Conservation (phyloP, 2,888 invertebrate species). For the Rapana venosa region DNA sequence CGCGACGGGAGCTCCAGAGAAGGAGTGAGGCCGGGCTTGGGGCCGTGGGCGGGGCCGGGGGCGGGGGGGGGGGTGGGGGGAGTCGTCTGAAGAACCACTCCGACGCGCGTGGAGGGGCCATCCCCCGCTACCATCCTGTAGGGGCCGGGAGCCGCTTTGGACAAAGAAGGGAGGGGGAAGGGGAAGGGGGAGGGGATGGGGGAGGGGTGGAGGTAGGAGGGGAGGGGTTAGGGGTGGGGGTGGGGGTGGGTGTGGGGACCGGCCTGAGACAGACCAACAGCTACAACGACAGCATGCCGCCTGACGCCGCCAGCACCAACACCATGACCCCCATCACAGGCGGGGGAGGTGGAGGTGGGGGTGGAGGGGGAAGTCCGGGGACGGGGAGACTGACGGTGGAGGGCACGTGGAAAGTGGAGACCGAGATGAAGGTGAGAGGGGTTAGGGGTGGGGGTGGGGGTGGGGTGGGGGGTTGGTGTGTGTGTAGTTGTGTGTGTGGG, state of each 20-base stretch:
- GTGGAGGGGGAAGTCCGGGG: not conserved
- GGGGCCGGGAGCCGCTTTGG: not conserved
- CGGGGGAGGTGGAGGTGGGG: not conserved
- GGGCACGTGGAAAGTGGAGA: constrained; percentile 35
- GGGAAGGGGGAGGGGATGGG: not conserved
- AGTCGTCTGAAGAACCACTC: not conserved
- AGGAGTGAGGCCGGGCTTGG: not conserved
- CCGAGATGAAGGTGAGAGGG: not conserved
- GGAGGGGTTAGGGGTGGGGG: not conserved
- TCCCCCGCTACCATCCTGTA: not conserved
- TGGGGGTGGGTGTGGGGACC: not conserved
- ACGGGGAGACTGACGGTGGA: constrained; percentile 10
- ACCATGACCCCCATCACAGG: not conserved
- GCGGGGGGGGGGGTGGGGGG: not conserved
- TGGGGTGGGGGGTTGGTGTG: not conserved
- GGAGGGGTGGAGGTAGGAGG: not conserved
- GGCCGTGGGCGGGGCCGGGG: not conserved
- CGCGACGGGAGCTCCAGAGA: not conserved
- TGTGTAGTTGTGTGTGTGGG: too few relatives aligned
- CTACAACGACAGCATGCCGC: not conserved
- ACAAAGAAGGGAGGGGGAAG: not conserved
- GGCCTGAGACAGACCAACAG: not conserved
- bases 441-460: not conserved
- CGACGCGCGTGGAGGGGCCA: not conserved
- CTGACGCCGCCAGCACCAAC: constrained; percentile 17